These are phyloP conservation scores for Willowsia nigromaculata DNA, from an alignment of 2,888 invertebrate genomes.

Conservation along the genomic window DNA sequence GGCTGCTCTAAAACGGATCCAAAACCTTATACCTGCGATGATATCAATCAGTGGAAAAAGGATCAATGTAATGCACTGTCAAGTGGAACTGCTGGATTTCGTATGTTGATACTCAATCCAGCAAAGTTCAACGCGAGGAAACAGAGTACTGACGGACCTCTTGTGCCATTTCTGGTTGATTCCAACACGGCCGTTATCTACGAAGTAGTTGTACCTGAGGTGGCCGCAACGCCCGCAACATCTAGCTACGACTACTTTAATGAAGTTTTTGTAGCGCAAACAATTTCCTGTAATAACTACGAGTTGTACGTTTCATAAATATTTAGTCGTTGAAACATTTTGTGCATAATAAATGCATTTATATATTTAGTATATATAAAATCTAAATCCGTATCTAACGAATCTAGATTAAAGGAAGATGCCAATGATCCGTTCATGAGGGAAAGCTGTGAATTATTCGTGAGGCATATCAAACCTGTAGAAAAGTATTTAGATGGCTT, in stretches of 20 bases:
- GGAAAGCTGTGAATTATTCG: conserved; percentile 68
- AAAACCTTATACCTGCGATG: not conserved
- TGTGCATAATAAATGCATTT: not conserved
- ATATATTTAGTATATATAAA: not conserved
- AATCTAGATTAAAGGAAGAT: conserved; percentile 13
- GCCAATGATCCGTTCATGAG: not conserved
- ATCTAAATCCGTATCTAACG: no score
- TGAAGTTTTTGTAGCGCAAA: conserved; percentile 64
- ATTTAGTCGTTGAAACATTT: not conserved
- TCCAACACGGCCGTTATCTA: conserved; percentile 60
- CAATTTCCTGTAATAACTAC: conserved; percentile 61
- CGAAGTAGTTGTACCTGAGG: conserved; percentile 68
- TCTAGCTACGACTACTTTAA: conserved; percentile 61
- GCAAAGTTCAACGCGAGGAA: not conserved
- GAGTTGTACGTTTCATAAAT: conserved; percentile 11
- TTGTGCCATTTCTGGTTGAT: conserved; percentile 73
- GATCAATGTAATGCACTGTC: not conserved
- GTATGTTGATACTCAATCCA: conserved; percentile 47
- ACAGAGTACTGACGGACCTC: conserved; percentile 66
- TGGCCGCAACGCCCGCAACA: not conserved
- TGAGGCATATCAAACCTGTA: conserved; percentile 72
- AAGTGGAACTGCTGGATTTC: conserved; percentile 23
- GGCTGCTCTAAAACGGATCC: not conserved
- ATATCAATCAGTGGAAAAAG: not conserved
- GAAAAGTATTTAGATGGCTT: conserved; percentile 69